Base-by-base conservation (phyloP, 64 coral and sea anemone species). In the Platygyra sinensis region DNA sequence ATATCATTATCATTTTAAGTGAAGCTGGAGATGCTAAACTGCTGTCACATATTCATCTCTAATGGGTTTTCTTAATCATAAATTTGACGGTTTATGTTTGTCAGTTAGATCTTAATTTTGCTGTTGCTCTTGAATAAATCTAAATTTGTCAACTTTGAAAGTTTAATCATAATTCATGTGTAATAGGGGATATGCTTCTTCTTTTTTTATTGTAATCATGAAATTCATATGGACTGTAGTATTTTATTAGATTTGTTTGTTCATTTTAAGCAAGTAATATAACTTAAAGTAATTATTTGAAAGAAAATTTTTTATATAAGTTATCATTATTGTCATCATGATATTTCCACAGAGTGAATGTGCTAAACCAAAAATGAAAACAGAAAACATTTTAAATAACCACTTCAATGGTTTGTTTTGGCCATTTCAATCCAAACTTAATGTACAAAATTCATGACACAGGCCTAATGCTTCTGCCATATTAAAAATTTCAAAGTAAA, bases 401-500 rank as follows among this genome's bases (percentile, higher is more conserved):
- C 36, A 50, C 80, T 84, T 46, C 1, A 67, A 50, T 25, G 24
- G 10, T 69, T 25, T 64, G 50, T 42, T 85, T 61, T 85, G 39
- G 18, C 69, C 24, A 22, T 24, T 63, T 42, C 9, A 67, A 71
- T 51, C 11, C 60, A 85, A 50, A 32, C 18, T 50, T 50, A 72
- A 62, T 51, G 49, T 20, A 71, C 12, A 71, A 19, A 33, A 25
- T 72, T 71, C 14, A 65, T 5, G 49, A 51, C 69, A 46, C 51
- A 71, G 27, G 8, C 19, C 22, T 63, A 67, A n/a, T 84, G 33
- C 63, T 71, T 5, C 19, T 67, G 32, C 28, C 7, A 38, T 83
- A 83, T 65, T 83, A 62, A 39, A 22, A 85, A 27, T 19, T 50
- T 69, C 15, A 10, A 71, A 85, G 62, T 49, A 17, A 64, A 80